Percentiles rank a stretch among this genome's conserved stretches.
phyloP scores from a whole-genome alignment of 1,140 invertebrate genomes.

The Lethocerus indicus region DNA sequence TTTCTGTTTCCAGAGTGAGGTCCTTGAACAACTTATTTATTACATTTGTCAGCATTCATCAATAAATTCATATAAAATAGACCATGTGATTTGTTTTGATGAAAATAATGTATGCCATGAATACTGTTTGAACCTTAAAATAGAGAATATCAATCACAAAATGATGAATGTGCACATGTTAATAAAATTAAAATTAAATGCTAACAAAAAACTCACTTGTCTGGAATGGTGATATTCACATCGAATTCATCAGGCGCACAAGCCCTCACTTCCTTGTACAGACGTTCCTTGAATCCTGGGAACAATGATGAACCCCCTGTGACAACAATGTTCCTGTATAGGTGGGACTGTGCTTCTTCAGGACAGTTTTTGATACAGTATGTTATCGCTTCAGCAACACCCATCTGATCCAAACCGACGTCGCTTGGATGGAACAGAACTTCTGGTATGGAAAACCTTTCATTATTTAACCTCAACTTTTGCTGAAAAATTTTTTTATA shows the following conservation, averaged over 20 bases:
- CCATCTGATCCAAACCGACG: slow-evolving; percentile 87
- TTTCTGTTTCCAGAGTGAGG: too few species aligned
- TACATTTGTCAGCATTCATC: too few species aligned
- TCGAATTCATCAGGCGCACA: slow-evolving; percentile 57
- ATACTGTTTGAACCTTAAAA: too few species aligned
- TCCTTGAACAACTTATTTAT: too few species aligned
- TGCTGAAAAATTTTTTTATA: slow-evolving; percentile 32
- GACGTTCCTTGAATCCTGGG: slow-evolving; percentile 65
- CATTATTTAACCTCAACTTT: slow-evolving; percentile 76
- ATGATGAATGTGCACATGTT: too few species aligned
- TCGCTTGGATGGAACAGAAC: slow-evolving; percentile 89
- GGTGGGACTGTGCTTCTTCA: slow-evolving; percentile 58
- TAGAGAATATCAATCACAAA: too few species aligned
- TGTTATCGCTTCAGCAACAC: slow-evolving; percentile 78
- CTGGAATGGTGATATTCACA: slow-evolving; percentile 50
- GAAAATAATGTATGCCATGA: too few species aligned
- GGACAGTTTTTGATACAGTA: slow-evolving; percentile 54
- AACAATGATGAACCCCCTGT: slow-evolving; percentile 79
- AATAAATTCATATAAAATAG: too few species aligned
- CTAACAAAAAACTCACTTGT: slow-evolving; percentile 33
- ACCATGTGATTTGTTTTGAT: too few species aligned
- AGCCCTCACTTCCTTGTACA: slow-evolving; percentile 63
- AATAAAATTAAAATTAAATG: neutral
- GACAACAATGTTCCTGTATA: slow-evolving; percentile 77
- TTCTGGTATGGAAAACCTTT: slow-evolving; percentile 86